Base-by-base conservation (phyloP, 2,797 vertebrate genomes). In the Lithobates sylvaticus region DNA sequence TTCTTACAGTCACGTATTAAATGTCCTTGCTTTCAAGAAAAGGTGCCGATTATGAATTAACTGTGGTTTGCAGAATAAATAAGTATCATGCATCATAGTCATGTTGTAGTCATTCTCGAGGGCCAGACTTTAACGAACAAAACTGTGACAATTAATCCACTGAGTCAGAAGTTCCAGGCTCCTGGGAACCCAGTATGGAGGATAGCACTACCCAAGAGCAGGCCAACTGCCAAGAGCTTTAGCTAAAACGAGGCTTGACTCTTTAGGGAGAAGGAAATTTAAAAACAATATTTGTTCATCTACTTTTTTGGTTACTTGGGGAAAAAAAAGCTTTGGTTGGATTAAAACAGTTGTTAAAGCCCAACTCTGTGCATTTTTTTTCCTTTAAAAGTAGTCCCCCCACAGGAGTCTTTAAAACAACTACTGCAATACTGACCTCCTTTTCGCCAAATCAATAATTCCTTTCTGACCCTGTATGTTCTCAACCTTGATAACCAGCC, bases 131-230 rank as follows among this genome's bases (percentile, higher is more conserved):
- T 92, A 89, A 91, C 90, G 89, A 92, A 93, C 90, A 92, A 93
- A 92, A 89, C 90, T 90, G 91, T 94, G 93, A 92, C 92, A 93
- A 91, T 94, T 93, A 93, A 93, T 88, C 91, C 90, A 76, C 86
- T 88, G 78, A 71, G 93, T 88, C 91, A 13, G 8, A 90, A 91
- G 91, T 90, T 93, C 90, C 91, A 91, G 91, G 47, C 92, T 93
- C 90, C 89, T 89, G 91, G 90, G 93, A 92, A 90, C 93, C 92
- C 88, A 90, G 87, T 92, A 92, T 92, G 88, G 91, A 91, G 93
- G 93, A 94, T 90, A 90, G 89, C 91, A 91, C 90, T 5, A 90
- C 85, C 86, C 84, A 23, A n/a, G 42, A 86, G 29, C 23, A 58
- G 76, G 80, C 72, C 79, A 86, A 75, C 88, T 92, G 92, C 92